A percentile compares a stretch with the other conserved stretches of the same genome.
Conservation (phyloP, 2,888 invertebrate genomes). For the Leptinotarsa peninsularis region DNA sequence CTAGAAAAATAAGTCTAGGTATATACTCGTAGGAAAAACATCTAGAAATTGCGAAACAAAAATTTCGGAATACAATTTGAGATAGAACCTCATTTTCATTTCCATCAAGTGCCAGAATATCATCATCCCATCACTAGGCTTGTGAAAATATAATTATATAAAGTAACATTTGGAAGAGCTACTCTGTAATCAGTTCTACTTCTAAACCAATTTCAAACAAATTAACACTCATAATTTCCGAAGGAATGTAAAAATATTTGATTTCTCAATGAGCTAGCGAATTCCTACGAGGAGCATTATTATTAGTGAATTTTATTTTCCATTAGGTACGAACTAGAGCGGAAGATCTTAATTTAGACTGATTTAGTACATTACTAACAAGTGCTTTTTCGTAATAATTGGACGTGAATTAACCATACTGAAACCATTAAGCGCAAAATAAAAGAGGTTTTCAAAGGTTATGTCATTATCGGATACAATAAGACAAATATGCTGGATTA, state of each 20-base stretch:
- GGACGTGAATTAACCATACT: slow-evolving; percentile 4
- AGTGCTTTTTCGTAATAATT: slow-evolving; percentile 10
- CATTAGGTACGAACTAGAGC: slow-evolving; percentile 11
- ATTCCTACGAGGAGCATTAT: neutral
- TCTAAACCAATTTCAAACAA: neutral
- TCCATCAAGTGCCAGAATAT: no score
- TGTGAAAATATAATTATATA: no score
- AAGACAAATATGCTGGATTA: neutral
- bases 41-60: no score
- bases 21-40: no score
- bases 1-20: no score
- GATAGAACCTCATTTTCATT: no score
- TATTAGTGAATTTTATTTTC: slow-evolving; percentile 3
- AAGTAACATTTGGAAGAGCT: neutral
- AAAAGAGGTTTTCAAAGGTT: neutral
- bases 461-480: neutral
- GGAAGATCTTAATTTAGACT: slow-evolving; percentile 11
- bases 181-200: neutral
- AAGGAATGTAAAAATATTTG: neutral
- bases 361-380: slow-evolving; percentile 9
- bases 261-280: slow-evolving; percentile 8
- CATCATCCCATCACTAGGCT: no score
- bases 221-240: neutral
- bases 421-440: slow-evolving; percentile 3
- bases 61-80: no score